Conservation (phyloP, 2,113 vertebrate genomes). For the Zosterops lateralis region DNA sequence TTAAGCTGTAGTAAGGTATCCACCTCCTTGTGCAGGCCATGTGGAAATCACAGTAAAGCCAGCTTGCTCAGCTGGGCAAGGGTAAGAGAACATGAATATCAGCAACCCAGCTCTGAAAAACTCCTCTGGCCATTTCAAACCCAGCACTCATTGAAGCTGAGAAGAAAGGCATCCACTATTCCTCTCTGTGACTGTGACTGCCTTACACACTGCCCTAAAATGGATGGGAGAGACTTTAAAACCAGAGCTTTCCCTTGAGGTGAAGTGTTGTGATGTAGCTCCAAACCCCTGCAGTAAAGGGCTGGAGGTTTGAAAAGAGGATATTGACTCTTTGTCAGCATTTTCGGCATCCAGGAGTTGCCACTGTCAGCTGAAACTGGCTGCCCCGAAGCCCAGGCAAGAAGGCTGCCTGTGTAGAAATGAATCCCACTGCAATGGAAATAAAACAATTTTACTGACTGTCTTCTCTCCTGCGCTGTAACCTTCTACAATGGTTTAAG, state of each 20-base stretch:
- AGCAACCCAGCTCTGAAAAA: not conserved
- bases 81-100: not conserved
- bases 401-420: not conserved
- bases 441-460: not conserved
- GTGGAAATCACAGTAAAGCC: not conserved
- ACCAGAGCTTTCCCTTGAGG: not conserved
- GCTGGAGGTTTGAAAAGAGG: not conserved
- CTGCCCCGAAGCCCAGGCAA: not conserved
- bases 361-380: not conserved
- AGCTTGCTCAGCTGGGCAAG: not conserved
- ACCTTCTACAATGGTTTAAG: not conserved
- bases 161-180: not conserved
- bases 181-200: not conserved
- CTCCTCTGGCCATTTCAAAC: not conserved
- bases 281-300: not conserved
- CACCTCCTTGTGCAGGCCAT: not conserved
- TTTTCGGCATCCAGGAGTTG: not conserved
- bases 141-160: not conserved
- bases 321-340: not conserved
- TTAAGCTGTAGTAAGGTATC: not conserved
- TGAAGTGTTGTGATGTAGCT: too few species aligned
- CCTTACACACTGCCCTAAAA: not conserved
- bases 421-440: rapidly evolving
- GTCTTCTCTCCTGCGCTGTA: not conserved
- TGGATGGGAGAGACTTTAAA: not conserved